Evolutionary conservation across 2,888 invertebrate genomes (phyloP).

Genomic region (Coelinius sp.): DNA sequence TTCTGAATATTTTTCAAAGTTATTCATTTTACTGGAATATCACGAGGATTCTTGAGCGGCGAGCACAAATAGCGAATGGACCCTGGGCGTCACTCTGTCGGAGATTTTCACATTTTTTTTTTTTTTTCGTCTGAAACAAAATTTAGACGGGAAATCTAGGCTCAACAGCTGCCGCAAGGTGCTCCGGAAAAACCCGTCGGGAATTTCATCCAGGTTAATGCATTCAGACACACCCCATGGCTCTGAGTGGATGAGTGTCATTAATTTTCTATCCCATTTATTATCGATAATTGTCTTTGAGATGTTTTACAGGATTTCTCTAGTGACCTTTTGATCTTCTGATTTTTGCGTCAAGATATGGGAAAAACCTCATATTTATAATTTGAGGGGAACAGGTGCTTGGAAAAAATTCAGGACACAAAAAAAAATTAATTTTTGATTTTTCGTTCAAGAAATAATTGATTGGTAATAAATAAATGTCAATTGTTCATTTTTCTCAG

Average conservation of each 20-base stretch:
- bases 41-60: neutral
- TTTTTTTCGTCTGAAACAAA: neutral
- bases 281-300: neutral
- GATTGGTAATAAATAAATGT: too few relatives aligned
- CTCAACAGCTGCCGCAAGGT: slow-evolving; percentile 36
- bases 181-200: slow-evolving; percentile 1
- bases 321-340: neutral
- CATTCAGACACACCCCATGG: slow-evolving; percentile 2
- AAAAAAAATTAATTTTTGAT: neutral
- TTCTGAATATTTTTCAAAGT: neutral
- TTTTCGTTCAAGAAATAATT: neutral
- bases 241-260: neutral
- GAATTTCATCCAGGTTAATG: slow-evolving; percentile 8
- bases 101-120: neutral
- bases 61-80: neutral
- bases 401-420: neutral
- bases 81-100: slow-evolving; percentile 16
- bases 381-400: neutral
- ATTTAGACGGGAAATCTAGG: neutral
- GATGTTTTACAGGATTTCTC: neutral
- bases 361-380: neutral
- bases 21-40: neutral
- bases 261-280: slow-evolving; percentile 1
- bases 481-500: too few relatives aligned
- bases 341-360: slow-evolving; percentile 9